Conservation (phyloP, 2,888 invertebrate genomes). For the Halictus quadricinctus region DNA sequence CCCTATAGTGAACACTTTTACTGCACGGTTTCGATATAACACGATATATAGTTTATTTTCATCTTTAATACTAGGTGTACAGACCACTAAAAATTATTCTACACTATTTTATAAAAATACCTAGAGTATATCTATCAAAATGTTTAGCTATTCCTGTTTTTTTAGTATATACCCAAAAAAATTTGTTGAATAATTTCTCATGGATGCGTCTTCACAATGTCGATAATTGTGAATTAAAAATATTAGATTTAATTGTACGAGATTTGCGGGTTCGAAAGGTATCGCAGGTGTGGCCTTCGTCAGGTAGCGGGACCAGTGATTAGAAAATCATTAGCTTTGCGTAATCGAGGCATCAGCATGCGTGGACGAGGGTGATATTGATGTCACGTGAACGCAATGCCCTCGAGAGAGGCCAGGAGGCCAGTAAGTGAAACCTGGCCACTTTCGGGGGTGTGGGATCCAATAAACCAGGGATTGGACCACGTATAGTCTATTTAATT, state of each 20-base stretch:
- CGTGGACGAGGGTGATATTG: conserved; percentile 31
- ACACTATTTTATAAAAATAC: too few species aligned
- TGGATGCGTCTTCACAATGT: too few species aligned
- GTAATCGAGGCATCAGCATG: conserved; percentile 37
- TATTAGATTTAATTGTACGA: not conserved
- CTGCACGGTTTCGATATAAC: too few species aligned
- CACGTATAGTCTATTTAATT: conserved; percentile 66
- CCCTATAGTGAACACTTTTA: too few species aligned
- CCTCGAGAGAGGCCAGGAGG: conserved; percentile 55
- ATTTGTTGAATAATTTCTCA: too few species aligned
- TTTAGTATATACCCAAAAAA: too few species aligned
- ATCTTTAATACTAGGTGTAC: too few species aligned
- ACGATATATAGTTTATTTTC: too few species aligned
- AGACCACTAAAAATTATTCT: too few species aligned
- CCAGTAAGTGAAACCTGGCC: conserved; percentile 73
- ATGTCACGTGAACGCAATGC: conserved; percentile 48
- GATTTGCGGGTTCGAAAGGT: not conserved
- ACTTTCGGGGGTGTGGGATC: conserved; percentile 68
- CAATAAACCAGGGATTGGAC: conserved; percentile 68
- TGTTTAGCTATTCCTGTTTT: too few species aligned
- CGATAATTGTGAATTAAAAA: too few species aligned
- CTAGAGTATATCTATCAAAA: too few species aligned
- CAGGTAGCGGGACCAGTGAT: conserved; percentile 2
- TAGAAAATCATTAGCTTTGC: conserved; percentile 12
- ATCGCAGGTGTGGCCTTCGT: not conserved